Evolutionary conservation across 2,797 vertebrate species (phyloP), one percentile per base, ranked within the genome.

Genomic region (Petrocephalus schoutedeni): DNA sequence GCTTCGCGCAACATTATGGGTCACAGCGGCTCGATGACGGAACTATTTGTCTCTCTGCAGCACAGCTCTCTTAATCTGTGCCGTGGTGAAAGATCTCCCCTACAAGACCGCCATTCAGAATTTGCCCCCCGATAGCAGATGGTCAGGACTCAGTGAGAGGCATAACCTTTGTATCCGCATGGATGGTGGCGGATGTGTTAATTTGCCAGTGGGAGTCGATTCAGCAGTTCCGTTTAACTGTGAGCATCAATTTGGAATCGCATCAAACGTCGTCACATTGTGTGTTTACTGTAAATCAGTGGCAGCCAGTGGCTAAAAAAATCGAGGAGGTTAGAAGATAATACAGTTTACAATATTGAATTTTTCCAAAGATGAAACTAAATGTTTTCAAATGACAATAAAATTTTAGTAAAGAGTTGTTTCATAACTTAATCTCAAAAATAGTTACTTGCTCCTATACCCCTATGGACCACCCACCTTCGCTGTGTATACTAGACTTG

Each of bases 1-100:
- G 94, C 92, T 94, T 92, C 91, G 93, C 92, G 92, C 90, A 45
- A 56, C 85, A 74, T 64, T 19, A 53, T 41, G 57, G 87, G 85
- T 88, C 87, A 88, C 54, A 85, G 87, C n/a, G 61, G 41, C 51
- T 74, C 45, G 36, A 64, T 28, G 84, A 85, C 80, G 53, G 84
- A 88, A 71, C 59, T 54, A 16, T 85, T 85, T 88, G 57, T 54
- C 87, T 88, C 84, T 58, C 84, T 49, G 61, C 87, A 41, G 41
- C 64, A 36, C 51, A 67, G 59, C 41, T 86, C 87, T 88, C 82
- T 59, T 85, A 85, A 77, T 77, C 86, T 77, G 67, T 16, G 7
- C 57, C 19, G 28, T 12, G 85, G 54, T 59, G 28, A 86, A 59
- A 86, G 28, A 86, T 59, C 36, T 32, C 56, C 53, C n/a, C 28